Conservation (phyloP, 2,888 invertebrate species). For the Stenotaenia linearis region DNA sequence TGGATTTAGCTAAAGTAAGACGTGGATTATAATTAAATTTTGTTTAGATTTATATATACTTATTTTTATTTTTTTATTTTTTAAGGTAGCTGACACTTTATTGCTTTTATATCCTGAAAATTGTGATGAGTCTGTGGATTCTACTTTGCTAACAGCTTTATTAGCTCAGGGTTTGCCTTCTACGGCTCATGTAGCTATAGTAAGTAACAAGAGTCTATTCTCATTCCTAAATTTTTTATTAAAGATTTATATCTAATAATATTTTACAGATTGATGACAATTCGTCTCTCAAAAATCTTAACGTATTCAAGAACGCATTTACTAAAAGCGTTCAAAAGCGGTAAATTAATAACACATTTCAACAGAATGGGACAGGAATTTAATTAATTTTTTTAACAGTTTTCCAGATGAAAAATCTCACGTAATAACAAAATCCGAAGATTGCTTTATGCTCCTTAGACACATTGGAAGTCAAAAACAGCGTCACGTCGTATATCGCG, state of each 20-base stretch:
- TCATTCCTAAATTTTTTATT: no score
- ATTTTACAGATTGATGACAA: slow-evolving; percentile 40
- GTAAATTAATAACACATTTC: slow-evolving; percentile 38
- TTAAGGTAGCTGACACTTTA: slow-evolving; percentile 69
- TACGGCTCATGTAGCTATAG: slow-evolving; percentile 58
- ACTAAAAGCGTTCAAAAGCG: slow-evolving; percentile 46
- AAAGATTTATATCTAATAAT: no score
- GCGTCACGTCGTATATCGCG: slow-evolving; percentile 64
- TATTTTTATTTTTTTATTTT: not conserved
- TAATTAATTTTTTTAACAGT: slow-evolving; percentile 40
- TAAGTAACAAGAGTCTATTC: no score
- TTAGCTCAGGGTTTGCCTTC: slow-evolving; percentile 80
- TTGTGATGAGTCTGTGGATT: slow-evolving; percentile 64
- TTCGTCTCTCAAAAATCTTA: slow-evolving; percentile 45
- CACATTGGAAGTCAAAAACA: slow-evolving; percentile 78
- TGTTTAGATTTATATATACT: not conserved
- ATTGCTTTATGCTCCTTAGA: slow-evolving; percentile 63
- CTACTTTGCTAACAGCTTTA: slow-evolving; percentile 66
- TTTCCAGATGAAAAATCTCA: slow-evolving; percentile 74
- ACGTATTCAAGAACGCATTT: slow-evolving; percentile 44
- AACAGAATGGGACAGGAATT: not conserved
- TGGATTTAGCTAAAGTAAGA: slow-evolving; percentile 68
- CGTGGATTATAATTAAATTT: not conserved
- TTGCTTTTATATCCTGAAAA: slow-evolving; percentile 66
- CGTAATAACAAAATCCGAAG: slow-evolving; percentile 61